Percentiles rank a stretch among this genome's conserved stretches.
Conservation (phyloP, 2,888 invertebrate species). For the Hemistola chrysoprasaria region DNA sequence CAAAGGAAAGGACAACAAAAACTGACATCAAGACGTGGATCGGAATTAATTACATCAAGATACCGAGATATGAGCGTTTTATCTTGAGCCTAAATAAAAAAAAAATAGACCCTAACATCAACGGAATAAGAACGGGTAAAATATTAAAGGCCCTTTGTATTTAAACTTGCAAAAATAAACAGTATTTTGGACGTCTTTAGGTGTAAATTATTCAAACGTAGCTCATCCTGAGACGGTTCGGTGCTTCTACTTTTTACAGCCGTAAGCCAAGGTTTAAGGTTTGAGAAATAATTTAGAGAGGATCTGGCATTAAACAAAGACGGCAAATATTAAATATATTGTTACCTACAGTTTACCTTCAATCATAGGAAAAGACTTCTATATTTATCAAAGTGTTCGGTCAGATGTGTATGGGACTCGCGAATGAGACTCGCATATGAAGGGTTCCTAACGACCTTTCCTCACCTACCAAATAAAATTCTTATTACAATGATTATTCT, state of each 20-base stretch:
- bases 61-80: slow-evolving; percentile 49
- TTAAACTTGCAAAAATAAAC: slow-evolving; percentile 39
- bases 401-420: too few species aligned
- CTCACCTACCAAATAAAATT: too few species aligned
- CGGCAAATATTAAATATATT: slow-evolving; percentile 51
- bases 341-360: too few species aligned
- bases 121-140: slow-evolving; percentile 27
- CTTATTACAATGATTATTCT: too few species aligned
- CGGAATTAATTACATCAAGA: slow-evolving; percentile 55
- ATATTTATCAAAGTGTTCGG: too few species aligned
- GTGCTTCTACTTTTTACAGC: slow-evolving; percentile 64
- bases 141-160: slow-evolving; percentile 8
- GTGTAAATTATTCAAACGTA: slow-evolving; percentile 77
- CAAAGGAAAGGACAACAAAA: slow-evolving; percentile 22
- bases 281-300: slow-evolving; percentile 65
- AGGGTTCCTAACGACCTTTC: too few species aligned
- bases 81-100: slow-evolving; percentile 28
- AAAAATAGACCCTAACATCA: slow-evolving; percentile 16
- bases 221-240: slow-evolving; percentile 62
- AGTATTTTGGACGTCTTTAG: slow-evolving; percentile 64
- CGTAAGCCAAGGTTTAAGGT: slow-evolving; percentile 62
- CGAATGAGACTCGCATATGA: too few species aligned
- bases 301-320: slow-evolving; percentile 55
- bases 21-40: slow-evolving; percentile 38
- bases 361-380: too few species aligned